Evolutionary conservation across 1,140 invertebrate species (phyloP).

Genomic region (Heliconius melpomene): DNA sequence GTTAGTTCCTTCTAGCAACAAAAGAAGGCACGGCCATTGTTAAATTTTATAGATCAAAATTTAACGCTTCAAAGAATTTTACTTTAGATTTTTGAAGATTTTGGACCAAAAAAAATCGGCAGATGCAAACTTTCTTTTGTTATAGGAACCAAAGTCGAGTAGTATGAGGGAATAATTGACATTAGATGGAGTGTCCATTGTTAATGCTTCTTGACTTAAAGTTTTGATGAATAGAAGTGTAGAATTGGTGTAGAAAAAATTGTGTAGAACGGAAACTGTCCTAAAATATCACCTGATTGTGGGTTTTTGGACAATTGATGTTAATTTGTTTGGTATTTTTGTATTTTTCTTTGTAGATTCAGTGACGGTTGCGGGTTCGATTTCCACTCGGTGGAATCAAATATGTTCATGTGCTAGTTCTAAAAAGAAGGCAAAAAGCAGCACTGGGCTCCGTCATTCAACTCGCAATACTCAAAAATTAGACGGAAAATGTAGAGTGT

Average conservation of each 20-base stretch:
- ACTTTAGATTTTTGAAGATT: constrained; percentile 30
- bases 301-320: neutral
- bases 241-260: neutral
- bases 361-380: too few relatives aligned
- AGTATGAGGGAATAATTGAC: constrained; percentile 35
- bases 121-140: constrained; percentile 26
- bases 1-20: neutral
- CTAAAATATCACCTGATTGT: neutral
- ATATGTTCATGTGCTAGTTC: too few relatives aligned
- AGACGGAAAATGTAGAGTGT: too few relatives aligned
- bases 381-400: too few relatives aligned
- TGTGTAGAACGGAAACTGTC: constrained; percentile 10
- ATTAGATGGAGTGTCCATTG: constrained; percentile 41
- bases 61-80: constrained; percentile 41
- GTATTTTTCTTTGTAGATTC: neutral
- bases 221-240: neutral
- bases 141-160: constrained; percentile 31
- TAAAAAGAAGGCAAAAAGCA: too few relatives aligned
- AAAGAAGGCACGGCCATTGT: constrained; percentile 6
- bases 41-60: constrained; percentile 37
- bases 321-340: constrained; percentile 1
- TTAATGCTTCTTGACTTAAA: neutral
- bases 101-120: neutral
- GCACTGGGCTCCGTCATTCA: too few relatives aligned
- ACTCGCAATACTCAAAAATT: too few relatives aligned